Percentiles rank a stretch among this genome's conserved stretches.
These are phyloP conservation scores for Torymus auratus DNA, from an alignment of 2,888 invertebrate species.

Conservation along the genomic window DNA sequence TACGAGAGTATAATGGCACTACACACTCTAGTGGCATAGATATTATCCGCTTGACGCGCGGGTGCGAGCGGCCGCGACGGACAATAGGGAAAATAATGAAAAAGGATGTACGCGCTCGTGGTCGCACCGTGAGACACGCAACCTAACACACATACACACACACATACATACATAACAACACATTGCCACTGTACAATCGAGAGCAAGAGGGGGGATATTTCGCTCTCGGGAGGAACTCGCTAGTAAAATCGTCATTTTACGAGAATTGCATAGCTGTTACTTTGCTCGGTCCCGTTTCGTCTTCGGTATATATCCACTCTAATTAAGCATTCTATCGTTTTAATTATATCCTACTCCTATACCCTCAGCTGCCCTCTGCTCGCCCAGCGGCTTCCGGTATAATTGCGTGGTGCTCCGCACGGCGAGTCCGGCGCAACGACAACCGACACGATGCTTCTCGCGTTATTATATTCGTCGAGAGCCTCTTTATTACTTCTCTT, in stretches of 20 bases:
- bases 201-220: slow-evolving; percentile 2
- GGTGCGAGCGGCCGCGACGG: slow-evolving; percentile 28
- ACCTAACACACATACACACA: neutral
- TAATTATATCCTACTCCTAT: slow-evolving; percentile 65
- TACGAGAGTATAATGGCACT: slow-evolving; percentile 40
- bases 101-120: slow-evolving; percentile 21
- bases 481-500: too few species aligned
- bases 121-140: neutral
- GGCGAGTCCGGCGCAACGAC: too few species aligned
- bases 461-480: too few species aligned
- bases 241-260: slow-evolving; percentile 68
- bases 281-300: slow-evolving; percentile 58
- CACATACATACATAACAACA: too few species aligned
- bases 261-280: slow-evolving; percentile 68
- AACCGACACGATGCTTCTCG: too few species aligned
- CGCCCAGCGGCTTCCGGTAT: slow-evolving; percentile 28
- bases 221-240: slow-evolving; percentile 43
- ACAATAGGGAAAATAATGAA: slow-evolving; percentile 30
- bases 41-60: slow-evolving; percentile 38
- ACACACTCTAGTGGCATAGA: neutral
- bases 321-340: slow-evolving; percentile 72
- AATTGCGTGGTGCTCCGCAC: slow-evolving; percentile 36
- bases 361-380: slow-evolving; percentile 20
- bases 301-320: slow-evolving; percentile 63
- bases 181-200: neutral